Base-by-base conservation (phyloP, 1,140 invertebrate genomes). In the Ridgeia piscesae region DNA sequence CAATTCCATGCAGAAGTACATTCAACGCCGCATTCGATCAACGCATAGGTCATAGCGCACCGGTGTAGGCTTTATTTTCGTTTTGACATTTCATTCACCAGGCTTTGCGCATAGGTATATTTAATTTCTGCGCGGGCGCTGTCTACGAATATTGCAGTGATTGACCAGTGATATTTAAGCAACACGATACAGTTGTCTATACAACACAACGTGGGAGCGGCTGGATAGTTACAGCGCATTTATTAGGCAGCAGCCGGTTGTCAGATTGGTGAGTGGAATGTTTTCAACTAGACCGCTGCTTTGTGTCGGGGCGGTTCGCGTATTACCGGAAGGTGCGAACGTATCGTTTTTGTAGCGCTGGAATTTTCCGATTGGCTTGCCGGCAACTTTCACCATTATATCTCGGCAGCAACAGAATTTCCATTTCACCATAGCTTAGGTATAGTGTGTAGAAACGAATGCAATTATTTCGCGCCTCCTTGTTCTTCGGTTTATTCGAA, bases 241-340 rank as follows among this genome's bases (percentile, higher is more conserved):
- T 77, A 77, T 77, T 77, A 77, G 58, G 58, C 58, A 77, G 58
- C 58, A 77, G 58, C 58, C 58, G 58, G 58, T 77, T 77, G 58
- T 77, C 58, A 77, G 58, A 77, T 77, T 77, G 58, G 58, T 77
- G 58, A 77, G 58, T 77, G 58, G 58, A 77, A 77, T 77, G 58
- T 77, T 77, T 77, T 77, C 58, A 77, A 77, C 58, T 77, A 17
- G 58, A 27, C 58, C 58, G 27, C 58, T 77, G 58, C 58, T 77
- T 77, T 77, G 58, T 77, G 14, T 77, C 17, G 58, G 58, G 2
- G 58, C 58, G 58, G 58, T 21, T 77, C 58, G 58, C 58, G 58
- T 77, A 77, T 77, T 77, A 77, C 58, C 58, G 58, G 58, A 77
- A 77, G 58, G 58, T 0, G 58, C 58, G 58, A 77, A 77, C 58